These are phyloP conservation scores for Palythoa heliodiscus DNA, from an alignment of 92 coral and sea anemone genomes.

Conservation along the genomic window DNA sequence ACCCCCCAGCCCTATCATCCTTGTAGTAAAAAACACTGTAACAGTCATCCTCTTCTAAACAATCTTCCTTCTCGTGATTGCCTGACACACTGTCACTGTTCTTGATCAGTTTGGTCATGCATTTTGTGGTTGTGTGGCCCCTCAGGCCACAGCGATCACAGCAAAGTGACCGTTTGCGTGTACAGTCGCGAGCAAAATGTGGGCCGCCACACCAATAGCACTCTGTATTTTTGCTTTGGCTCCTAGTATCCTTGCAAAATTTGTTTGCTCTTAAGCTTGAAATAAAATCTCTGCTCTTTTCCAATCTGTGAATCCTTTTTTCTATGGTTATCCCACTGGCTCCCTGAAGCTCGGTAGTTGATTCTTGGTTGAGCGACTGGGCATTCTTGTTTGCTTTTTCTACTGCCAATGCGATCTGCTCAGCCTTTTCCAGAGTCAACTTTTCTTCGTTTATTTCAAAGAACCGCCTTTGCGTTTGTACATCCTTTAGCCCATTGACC, in stretches of 20 bases:
- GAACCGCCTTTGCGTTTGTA: slow-evolving; percentile 17
- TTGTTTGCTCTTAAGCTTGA: slow-evolving; percentile 7
- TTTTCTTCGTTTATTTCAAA: not conserved
- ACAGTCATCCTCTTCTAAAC: not conserved
- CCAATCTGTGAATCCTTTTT: slow-evolving; percentile 11
- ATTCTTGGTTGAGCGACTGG: not conserved
- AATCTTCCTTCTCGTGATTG: not conserved
- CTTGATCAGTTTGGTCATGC: not conserved
- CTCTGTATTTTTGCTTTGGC: slow-evolving; percentile 9
- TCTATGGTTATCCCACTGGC: not conserved
- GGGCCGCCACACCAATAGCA: slow-evolving; percentile 17
- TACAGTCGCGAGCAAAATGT: slow-evolving; percentile 7
- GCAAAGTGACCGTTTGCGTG: not conserved
- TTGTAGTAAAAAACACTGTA: not conserved
- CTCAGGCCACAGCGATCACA: slow-evolving; percentile 14
- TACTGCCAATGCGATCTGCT: not conserved
- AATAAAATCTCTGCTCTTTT: slow-evolving; percentile 4
- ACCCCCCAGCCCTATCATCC: not conserved
- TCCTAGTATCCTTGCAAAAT: not conserved
- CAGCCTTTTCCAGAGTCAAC: slow-evolving; percentile 3
- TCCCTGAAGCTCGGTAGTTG: not conserved
- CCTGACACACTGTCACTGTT: slow-evolving; percentile 10
- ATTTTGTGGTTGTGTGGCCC: slow-evolving; percentile 6
- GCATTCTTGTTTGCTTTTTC: not conserved
- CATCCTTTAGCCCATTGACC: not conserved